Base-by-base conservation (phyloP, 2,888 invertebrate genomes). In the Apeira syringaria region DNA sequence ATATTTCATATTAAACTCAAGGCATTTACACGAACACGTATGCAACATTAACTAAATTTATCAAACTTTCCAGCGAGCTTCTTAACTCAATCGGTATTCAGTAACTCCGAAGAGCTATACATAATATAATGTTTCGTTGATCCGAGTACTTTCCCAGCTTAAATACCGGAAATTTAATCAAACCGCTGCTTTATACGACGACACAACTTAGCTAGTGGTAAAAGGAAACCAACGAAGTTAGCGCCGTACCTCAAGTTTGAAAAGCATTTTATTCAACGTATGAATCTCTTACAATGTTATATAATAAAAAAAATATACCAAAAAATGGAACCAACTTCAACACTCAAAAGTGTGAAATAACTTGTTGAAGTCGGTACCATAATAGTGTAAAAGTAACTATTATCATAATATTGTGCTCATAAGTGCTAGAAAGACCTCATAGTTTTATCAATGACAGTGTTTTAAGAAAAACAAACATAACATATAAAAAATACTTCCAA, bases 161-260 rank as follows among this genome's bases (percentile, higher is more conserved):
- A 47, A 61, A 52, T 39, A 46, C 39, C 36, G 15, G 36, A 50
- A 66, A 58, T 61, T 60, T 57, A 58, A 63, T 61, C 53, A 55
- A 48, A 55, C 32, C 31, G 47, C 42, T 51, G 24, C 37, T 44
- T 25, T 35, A 35, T 42, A 42, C 47, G 42, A 49, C 47, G 45
- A 34, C 33, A 25, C 11, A 27, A 12, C 38, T 42, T 9, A 32
- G 45, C 40, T 34, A 50, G 35, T 43, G 12, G 42, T 37, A 12
- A 43, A 9, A 24, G 24, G 24, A 9, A 24, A 9, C 7, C 2
- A 20, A 20, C 20, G 7, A 9, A 9, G 8, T 24, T 24, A 24
- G 3, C 24, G 3, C 8, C 24, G 9, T 24, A n/a, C 3, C 22
- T 6, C 22, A 7, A n/a, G n/a, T n/a, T n/a, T n/a, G n/a, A n/a